Percentiles rank a stretch among this genome's conserved stretches.
These are phyloP conservation scores for Synergus japonicus DNA, from an alignment of 2,888 invertebrate genomes.

Conservation along the genomic window DNA sequence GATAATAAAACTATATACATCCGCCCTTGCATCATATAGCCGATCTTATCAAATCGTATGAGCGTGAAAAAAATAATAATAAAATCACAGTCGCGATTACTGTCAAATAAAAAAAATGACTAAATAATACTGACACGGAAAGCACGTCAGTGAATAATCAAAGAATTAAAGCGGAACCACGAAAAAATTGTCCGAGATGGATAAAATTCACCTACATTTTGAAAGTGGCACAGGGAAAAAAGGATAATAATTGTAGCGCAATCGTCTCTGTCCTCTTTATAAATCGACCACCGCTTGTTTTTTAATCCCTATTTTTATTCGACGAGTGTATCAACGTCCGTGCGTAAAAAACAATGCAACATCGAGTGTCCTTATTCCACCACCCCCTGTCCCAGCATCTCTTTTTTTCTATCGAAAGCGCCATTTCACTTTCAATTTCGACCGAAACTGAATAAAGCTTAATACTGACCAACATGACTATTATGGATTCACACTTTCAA, in stretches of 20 bases:
- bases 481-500: conserved; percentile 36
- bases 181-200: conserved; percentile 15
- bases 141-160: conserved; percentile 16
- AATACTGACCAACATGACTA: conserved; percentile 20
- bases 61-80: conserved; percentile 53
- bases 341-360: conserved; percentile 53
- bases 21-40: not conserved
- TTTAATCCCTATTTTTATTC: conserved; percentile 32
- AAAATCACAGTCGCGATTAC: conserved; percentile 61
- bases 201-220: conserved; percentile 40
- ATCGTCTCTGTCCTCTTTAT: conserved; percentile 18
- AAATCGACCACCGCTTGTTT: conserved; percentile 31
- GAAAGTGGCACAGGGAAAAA: conserved; percentile 9
- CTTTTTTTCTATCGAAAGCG: conserved; percentile 61
- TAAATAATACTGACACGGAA: not conserved
- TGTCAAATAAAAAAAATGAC: conserved; percentile 58
- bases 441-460: conserved; percentile 52
- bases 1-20: conserved; percentile 21
- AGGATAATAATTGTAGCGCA: conserved; percentile 22
- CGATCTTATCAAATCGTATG: conserved; percentile 60
- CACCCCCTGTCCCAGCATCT: conserved; percentile 29
- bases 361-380: conserved; percentile 42
- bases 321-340: conserved; percentile 46
- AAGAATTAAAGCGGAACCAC: conserved; percentile 14
- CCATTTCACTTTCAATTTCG: conserved; percentile 71